Evolutionary conservation across 2,797 vertebrate genomes (phyloP).

Genomic region (Valencia hispanica): DNA sequence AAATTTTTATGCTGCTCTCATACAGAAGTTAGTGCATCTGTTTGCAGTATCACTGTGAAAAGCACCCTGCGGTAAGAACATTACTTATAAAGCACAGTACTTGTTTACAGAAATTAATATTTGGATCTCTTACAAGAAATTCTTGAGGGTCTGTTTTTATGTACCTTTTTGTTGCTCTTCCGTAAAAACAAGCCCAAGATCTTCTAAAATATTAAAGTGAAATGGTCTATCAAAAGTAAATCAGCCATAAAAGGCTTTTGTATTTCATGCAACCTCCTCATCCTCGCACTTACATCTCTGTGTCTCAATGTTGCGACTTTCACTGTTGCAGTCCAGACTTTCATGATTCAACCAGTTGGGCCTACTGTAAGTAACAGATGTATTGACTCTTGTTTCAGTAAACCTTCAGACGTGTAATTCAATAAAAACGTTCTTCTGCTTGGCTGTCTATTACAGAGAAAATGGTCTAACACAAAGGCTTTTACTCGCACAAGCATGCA

Average conservation of each 20-base stretch:
- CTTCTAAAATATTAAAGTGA: not conserved
- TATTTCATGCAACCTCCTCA: not conserved
- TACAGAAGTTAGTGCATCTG: too few species aligned
- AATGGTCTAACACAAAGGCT: not conserved
- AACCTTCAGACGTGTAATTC: not conserved
- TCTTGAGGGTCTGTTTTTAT: not conserved
- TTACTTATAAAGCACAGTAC: too few species aligned
- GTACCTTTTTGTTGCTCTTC: not conserved
- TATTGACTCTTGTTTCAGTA: not conserved
- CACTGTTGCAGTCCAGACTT: not conserved
- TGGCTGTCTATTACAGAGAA: not conserved
- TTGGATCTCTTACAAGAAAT: not conserved
- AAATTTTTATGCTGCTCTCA: too few species aligned
- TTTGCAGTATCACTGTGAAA: too few species aligned
- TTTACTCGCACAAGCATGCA: slow-evolving; percentile 23
- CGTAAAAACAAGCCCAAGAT: not conserved
- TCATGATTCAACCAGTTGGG: not conserved
- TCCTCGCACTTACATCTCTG: not conserved
- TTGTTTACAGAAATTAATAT: not conserved
- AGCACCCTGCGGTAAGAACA: too few species aligned
- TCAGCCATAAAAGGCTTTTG: not conserved
- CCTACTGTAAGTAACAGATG: not conserved
- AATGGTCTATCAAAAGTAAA: not conserved
- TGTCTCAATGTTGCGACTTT: not conserved
- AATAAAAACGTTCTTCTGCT: not conserved